Base-by-base conservation (phyloP, 2,113 vertebrate species). In the Thymallus thymallus region DNA sequence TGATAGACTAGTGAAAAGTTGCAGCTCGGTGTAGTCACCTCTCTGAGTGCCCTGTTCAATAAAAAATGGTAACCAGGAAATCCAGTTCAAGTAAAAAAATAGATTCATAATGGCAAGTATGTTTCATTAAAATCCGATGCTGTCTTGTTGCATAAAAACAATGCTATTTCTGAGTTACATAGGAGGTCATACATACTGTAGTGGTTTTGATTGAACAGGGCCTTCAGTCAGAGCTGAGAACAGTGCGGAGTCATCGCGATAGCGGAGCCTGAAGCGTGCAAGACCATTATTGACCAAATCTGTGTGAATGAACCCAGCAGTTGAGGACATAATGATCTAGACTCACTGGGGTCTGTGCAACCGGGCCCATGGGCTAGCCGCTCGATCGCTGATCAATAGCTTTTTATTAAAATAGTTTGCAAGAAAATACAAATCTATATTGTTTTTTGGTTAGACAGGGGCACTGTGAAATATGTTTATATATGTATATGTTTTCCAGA, bases 381-480 rank as follows among this genome's bases (percentile, higher is more conserved):
- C 90, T 92, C 90, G 80, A 93, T 91, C 84, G 80, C 81, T 87
- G 85, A 93, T 94, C 93, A 84, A 94, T 93, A 89, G 84, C 89
- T 93, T 93, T 94, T 94, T 93, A 93, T 94, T 94, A 93, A 94
- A 94, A 93, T 92, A 92, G 90, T 93, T 93, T 91, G 91, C 87
- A 76, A 89, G 91, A 90, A 88, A 91, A 92, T 92, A 90, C 91
- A 93, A 92, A 94, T 93, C 92, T 87, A 94, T 94, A 90, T 85
- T 88, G 24, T 93, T 90, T 92, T 41, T 86, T 41, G 85, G 88
- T 87, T 69, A 73, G 80, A 88, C 88, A 79, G 69, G 56, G 83
- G 80, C 69, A 75, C 73, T 88, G 88, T 90, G 90, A 89, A 88
- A 91, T 85, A 88, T 82, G 86, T 82, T 45, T 70, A 80, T 83